Base-by-base conservation (phyloP, 2,113 vertebrate genomes). In the Xiphophorus maculatus region DNA sequence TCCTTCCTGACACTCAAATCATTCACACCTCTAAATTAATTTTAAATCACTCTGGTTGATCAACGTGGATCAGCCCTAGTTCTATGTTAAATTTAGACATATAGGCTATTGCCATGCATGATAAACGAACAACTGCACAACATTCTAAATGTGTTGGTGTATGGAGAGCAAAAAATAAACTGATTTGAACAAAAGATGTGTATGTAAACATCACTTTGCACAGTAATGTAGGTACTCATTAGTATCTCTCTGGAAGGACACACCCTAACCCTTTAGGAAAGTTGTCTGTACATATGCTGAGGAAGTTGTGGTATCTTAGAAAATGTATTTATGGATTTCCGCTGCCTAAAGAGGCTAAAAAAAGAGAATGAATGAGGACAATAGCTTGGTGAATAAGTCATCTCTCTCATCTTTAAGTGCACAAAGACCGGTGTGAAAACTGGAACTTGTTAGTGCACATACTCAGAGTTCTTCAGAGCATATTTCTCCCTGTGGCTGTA, bases 401-500 rank as follows among this genome's bases (percentile, higher is more conserved):
- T 78, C 64, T 66, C 66, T 76, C 66, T 81, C 25, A 27, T 83
- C 76, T 78, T 73, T 48, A 5, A 17, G 14, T 19, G 63, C 67
- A 87, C 80, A 85, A 80, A 73, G 80, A 27, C 40, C 1, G 28
- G 74, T 76, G 60, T 73, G 85, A 77, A 71, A 84, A 72, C 63
- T 54, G 37, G 15, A 37, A 15, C 80, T 81, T 76, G 73, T 85
- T 69, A 68, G 51, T 58, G 71, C 76, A 83, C 79, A 76, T 64
- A 68, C 29, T 67, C 22, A 4, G 33, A 63, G 32, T 78, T 82
- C 77, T 75, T 61, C 17, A 71, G n/a, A 22, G 35, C 61, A 77
- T 67, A 58, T 81, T 84, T 74, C 42, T 73, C 82, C 84, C 79
- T 66, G 74, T 13, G 88, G 87, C 84, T 79, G 77, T 79, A 88